Evolutionary conservation across 2,797 vertebrate species (phyloP).

Genomic region (Megalops cyprinoides): DNA sequence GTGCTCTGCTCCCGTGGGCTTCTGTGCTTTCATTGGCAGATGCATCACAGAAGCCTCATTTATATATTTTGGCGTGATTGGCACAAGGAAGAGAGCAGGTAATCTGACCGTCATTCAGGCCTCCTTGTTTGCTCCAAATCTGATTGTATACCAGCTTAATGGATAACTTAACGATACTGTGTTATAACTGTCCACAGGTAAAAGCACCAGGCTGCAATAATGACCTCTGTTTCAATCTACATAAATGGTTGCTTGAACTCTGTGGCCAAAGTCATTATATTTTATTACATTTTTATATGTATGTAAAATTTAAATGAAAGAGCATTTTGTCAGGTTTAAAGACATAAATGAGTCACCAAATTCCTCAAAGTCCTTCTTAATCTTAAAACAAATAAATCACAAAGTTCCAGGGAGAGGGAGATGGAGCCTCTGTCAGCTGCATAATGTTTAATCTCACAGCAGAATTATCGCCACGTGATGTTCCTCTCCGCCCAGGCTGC

Average conservation of each 20-base stretch:
- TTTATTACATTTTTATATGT: conserved; percentile 40
- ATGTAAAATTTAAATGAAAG: not conserved
- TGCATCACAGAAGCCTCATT: not conserved
- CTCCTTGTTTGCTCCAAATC: conserved; percentile 14
- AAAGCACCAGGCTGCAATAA: not conserved
- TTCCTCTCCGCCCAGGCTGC: too few species aligned
- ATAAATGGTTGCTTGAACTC: conserved; percentile 11
- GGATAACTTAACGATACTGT: conserved; percentile 56
- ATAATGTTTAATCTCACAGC: not conserved
- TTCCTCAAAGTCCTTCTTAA: not conserved
- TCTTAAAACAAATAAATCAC: not conserved
- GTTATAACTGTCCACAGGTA: not conserved
- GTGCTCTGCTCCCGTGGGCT: not conserved
- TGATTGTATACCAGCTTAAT: conserved; percentile 58
- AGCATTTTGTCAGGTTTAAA: not conserved
- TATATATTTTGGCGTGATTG: conserved; percentile 6
- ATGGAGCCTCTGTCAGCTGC: not conserved
- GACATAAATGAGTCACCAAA: conserved; percentile 2
- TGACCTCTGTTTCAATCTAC: conserved; percentile 12
- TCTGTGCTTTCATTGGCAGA: not conserved
- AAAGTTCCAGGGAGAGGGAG: too few species aligned
- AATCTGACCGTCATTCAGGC: not conserved
- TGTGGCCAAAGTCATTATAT: conserved; percentile 24
- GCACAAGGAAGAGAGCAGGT: conserved; percentile 25
- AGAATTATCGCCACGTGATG: not conserved